Base-by-base conservation (phyloP, 1,140 invertebrate species). In the Penaeus indicus region DNA sequence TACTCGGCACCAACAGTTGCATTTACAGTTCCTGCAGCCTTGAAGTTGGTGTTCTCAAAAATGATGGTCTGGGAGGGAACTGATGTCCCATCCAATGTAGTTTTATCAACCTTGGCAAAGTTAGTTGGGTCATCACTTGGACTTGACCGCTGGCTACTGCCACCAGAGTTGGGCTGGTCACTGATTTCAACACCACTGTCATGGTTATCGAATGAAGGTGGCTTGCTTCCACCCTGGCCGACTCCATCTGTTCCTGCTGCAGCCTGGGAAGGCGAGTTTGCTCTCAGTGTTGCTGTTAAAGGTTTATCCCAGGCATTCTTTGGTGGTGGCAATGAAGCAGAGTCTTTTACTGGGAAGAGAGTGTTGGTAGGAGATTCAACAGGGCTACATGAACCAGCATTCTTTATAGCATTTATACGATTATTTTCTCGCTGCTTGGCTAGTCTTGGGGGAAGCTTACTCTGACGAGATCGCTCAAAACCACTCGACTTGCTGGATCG, bases 11-110 rank as follows among this genome's bases (percentile, higher is more conserved):
- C 88, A 90, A 90, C 83, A 77, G 89, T 90, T 85, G 85, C 87
- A 84, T 84, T 88, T 62, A 90, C 90, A 25, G 85, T 86, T 8
- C 86, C 79, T 78, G 92, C 92, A 85, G 95, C 95, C 93, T 96
- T 96, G 92, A 96, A 97, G 92, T 97, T 97, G 0, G 97, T 97
- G 92, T 98, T 98, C 92, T 98, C 97, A 92, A 98, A 98, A 86
- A 98, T 97, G 62, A 98, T 96, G 0, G 97, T 98, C 92, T 97
- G 96, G 22, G 97, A 96, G 1, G 96, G 96, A 1, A 96, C 95
- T 10, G 95, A 96, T 0, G 95, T 94, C 11, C 95, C 95, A 92
- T 97, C 96, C n/a, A 95, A 92, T 32, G 95, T 94, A 83, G 94
- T 89, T 61, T 90, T 90, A 63, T 90, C 89, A 63, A 81, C 86